A percentile compares a stretch with the other conserved stretches of the same genome.
Evolutionary conservation across 2,888 invertebrate genomes (phyloP).

Genomic region (Temnothorax unifasciatus): DNA sequence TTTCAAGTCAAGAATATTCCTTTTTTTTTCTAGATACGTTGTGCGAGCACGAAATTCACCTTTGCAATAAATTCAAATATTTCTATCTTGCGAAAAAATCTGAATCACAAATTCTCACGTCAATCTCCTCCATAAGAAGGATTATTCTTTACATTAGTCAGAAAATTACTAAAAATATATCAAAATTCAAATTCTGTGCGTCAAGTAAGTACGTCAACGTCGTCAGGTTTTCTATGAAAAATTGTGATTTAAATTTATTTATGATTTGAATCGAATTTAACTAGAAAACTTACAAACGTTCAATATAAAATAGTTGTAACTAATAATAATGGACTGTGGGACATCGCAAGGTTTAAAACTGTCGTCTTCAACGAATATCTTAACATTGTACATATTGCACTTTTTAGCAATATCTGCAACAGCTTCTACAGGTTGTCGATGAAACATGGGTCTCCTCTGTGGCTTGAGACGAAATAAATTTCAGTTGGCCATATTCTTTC

Average conservation of each 20-base stretch:
- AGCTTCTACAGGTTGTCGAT: too few species aligned
- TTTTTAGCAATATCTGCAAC: too few species aligned
- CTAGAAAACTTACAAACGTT: not conserved
- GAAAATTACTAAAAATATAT: slow-evolving; percentile 15
- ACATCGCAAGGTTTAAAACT: too few species aligned
- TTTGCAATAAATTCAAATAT: not conserved
- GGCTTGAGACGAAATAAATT: too few species aligned
- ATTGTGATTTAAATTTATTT: not conserved
- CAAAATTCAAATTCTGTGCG: not conserved
- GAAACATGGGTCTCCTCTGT: too few species aligned
- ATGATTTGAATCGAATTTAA: not conserved
- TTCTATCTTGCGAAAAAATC: not conserved
- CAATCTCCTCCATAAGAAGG: not conserved
- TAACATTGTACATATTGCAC: too few species aligned
- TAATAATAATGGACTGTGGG: too few species aligned
- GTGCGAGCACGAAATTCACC: not conserved
- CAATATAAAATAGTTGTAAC: too few species aligned
- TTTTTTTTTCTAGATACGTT: not conserved
- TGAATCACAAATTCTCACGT: not conserved
- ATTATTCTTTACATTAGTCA: not conserved
- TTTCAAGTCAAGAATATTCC: too few species aligned
- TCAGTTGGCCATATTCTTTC: too few species aligned
- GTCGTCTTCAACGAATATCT: too few species aligned
- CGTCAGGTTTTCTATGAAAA: slow-evolving; percentile 4
- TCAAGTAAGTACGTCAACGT: not conserved